These are phyloP conservation scores for Drosophila equinoxialis DNA, from an alignment of 1,140 invertebrate genomes.

Conservation along the genomic window DNA sequence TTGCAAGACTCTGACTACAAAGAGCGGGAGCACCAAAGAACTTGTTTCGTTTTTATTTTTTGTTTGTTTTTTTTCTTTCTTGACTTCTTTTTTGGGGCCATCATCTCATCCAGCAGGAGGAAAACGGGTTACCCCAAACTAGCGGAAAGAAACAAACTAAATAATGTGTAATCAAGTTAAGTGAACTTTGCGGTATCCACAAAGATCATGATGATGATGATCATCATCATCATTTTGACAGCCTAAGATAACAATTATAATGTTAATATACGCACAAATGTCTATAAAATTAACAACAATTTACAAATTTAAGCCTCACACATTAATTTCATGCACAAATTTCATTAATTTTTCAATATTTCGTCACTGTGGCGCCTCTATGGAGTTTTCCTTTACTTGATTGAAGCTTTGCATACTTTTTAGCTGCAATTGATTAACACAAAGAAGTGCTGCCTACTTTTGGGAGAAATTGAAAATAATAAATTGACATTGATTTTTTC, in stretches of 20 bases:
- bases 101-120: conserved; percentile 15
- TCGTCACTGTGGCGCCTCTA: neutral
- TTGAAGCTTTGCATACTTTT: neutral
- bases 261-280: too few species aligned
- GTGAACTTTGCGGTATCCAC: conserved; percentile 20
- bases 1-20: conserved; percentile 3
- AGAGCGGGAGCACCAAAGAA: conserved; percentile 53
- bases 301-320: too few species aligned
- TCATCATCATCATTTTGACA: neutral
- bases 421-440: neutral
- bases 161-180: conserved; percentile 35
- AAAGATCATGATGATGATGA: neutral
- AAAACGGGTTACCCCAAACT: conserved; percentile 52
- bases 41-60: conserved; percentile 34
- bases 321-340: too few species aligned
- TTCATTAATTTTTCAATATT: too few species aligned
- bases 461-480: neutral
- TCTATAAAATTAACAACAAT: too few species aligned
- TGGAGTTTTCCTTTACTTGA: neutral
- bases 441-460: neutral
- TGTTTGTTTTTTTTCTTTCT: conserved; percentile 7
- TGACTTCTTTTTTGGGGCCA: conserved; percentile 5
- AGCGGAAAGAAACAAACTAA: conserved; percentile 18
- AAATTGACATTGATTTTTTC: neutral
- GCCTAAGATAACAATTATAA: too few species aligned